phyloP scores from a whole-genome alignment of 2,888 invertebrate species.

The Odontomyia ornata region DNA sequence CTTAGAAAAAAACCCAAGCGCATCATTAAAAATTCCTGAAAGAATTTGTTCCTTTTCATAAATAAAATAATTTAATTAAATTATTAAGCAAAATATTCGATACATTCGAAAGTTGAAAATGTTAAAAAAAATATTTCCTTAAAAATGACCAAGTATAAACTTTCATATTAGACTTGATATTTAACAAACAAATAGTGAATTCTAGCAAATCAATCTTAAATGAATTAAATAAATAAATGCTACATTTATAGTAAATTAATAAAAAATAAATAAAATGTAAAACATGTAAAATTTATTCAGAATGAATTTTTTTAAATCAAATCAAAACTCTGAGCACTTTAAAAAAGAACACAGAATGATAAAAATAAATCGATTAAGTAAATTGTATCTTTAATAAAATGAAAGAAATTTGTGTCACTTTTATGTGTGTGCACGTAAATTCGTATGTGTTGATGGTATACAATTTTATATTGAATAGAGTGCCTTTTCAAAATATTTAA shows the following conservation, averaged over 20 bases:
- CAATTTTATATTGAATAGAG: conserved; percentile 41
- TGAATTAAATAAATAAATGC: not conserved
- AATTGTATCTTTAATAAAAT: not conserved
- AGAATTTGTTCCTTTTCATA: conserved; percentile 14
- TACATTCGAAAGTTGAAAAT: not conserved
- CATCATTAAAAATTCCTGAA: not conserved
- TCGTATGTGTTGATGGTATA: conserved; percentile 41
- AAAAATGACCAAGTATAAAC: conserved; percentile 35
- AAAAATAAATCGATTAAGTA: not conserved
- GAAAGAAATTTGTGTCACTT: conserved; percentile 21
- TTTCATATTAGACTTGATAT: conserved; percentile 8
- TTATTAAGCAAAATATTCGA: too few species aligned
- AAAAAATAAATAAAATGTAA: conserved; percentile 10
- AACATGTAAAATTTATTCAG: conserved; percentile 19
- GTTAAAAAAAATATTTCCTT: not conserved
- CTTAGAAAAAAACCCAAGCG: not conserved
- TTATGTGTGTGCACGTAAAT: conserved; percentile 33
- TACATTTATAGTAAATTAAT: not conserved
- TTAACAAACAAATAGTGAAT: not conserved
- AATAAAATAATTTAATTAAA: not conserved
- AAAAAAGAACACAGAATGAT: not conserved
- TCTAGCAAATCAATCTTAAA: not conserved
- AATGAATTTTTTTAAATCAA: conserved; percentile 8
- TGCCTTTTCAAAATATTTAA: conserved; percentile 33
- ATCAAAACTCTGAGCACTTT: not conserved